Evolutionary conservation across 2,113 vertebrate species (phyloP), one percentile per base, ranked within the genome.

Genomic region (Rallus limicola): DNA sequence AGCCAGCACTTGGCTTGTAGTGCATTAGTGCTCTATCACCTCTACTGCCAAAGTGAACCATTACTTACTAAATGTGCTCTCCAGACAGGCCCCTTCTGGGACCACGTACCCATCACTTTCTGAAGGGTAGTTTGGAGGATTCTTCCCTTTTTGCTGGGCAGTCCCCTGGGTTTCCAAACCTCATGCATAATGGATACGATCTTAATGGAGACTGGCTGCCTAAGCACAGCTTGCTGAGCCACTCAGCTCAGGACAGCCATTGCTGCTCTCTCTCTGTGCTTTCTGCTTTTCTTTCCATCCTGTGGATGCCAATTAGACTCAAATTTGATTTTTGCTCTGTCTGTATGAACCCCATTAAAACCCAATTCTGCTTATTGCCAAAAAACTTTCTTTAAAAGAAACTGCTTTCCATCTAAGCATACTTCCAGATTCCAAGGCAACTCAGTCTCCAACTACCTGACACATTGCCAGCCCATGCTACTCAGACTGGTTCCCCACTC

Each of bases 291-390:
- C 78, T 70, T 71, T 40, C 93, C 25, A 77, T 80, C 65, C 68
- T 17, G 9, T 34, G 74, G 72, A 40, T 90, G 93, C 94, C 94
- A 92, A 92, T 97, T 96, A 97, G 92, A 84, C 62, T 26, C 71
- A 96, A 72, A 95, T 94, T 95, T 95, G 87, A 94, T 97, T 97
- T 95, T 95, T 97, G 55, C 78, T 96, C 71, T 90, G 14, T 88
- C 71, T 56, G 48, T 74, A 80, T 33, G 85, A 98, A 97, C 94
- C 80, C 95, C 82, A 94, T 96, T 95, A 97, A 97, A 97, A 92
- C 91, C 80, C 88, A 93, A 67, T 97, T 97, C 89, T 67, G 82
- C 91, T 97, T 81, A 96, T 97, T 95, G 96, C 86, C 83, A 81
- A 42, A 59, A 59, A 93, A 91, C 94, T 95, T 96, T 88, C 89